Evolutionary conservation across 2,888 invertebrate genomes (phyloP), one percentile per base, ranked within the genome.

Genomic region (Boloria selene): DNA sequence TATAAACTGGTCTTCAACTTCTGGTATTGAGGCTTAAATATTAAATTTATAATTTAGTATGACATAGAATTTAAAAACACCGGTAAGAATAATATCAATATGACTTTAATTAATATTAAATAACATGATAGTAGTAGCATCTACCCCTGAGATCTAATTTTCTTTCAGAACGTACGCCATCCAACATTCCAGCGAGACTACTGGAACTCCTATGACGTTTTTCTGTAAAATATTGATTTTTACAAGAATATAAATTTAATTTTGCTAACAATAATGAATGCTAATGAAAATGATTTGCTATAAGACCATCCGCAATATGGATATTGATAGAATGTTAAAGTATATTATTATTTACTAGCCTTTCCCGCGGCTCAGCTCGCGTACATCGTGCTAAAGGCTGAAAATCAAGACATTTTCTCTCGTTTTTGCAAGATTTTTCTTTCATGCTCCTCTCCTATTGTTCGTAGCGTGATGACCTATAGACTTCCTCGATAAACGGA

Each of bases 171-270:
- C 86, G 85, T 56, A 86, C 85, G 67, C 80, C 83, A 55, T 88
- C 91, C 72, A 89, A 73, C 31, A 73, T 78, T 68, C 84, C 88
- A 74, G 83, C 81, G 45, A 91, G 74, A 72, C 91, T 91, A 75
- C 91, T 90, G 69, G 90, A 88, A 74, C 91, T 91, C 75, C 85
- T 85, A 71, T 90, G 90, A 74, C 88, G 88, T 79, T 89, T 91
- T 79, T 90, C 91, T 91, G 78, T 13, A 68, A 64, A 31, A 44
- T 22, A 31, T 17, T 82, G 79, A 42, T 44, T 7, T 6, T 45
- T 42, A n/a, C 5, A 16, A 16, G 4, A 53, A 53, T n/a, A 16
- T 38, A 4, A 54, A 38, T 38, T 13, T 0, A n/a, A n/a, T 47
- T 13, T 0, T 5, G n/a, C n/a, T 7, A 50, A 18, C 6, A 31